phyloP scores from a whole-genome alignment of 2,797 vertebrate species.

The Lepidocolaptes lacrymiger region DNA sequence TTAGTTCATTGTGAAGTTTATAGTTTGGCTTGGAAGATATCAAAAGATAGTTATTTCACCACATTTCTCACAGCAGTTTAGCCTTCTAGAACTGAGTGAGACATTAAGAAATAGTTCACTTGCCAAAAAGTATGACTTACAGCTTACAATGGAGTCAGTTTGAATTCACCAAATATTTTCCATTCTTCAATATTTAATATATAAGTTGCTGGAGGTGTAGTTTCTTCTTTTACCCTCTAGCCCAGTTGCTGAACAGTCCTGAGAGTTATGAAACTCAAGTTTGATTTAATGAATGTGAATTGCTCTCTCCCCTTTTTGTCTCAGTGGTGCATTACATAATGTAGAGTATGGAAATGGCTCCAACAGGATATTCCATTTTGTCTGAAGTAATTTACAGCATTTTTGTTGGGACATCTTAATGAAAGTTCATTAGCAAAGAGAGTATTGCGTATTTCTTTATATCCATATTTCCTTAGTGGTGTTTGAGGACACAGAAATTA shows the following conservation, averaged over 20 bases:
- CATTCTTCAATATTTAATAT: background rate
- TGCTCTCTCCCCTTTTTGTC: background rate
- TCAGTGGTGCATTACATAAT: background rate
- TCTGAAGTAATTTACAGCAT: background rate
- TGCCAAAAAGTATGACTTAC: background rate
- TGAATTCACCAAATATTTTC: background rate
- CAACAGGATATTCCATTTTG: background rate
- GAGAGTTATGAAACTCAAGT: background rate
- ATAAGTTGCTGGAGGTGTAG: background rate
- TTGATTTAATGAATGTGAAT: background rate
- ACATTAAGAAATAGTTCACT: background rate
- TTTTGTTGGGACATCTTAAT: background rate
- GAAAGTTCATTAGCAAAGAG: background rate
- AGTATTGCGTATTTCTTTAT: background rate
- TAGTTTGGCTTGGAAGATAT: slow-evolving; percentile 17
- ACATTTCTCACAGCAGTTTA: slow-evolving; percentile 4
- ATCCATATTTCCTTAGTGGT: background rate
- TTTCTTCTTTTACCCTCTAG: slow-evolving; percentile 10
- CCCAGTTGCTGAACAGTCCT: background rate
- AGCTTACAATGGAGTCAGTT: background rate
- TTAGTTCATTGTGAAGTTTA: background rate
- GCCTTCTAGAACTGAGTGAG: background rate
- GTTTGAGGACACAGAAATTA: background rate
- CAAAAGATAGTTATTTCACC: slow-evolving; percentile 2
- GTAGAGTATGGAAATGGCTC: background rate